Evolutionary conservation across 2,113 vertebrate genomes (phyloP).

Genomic region (Dromiciops gliroides): DNA sequence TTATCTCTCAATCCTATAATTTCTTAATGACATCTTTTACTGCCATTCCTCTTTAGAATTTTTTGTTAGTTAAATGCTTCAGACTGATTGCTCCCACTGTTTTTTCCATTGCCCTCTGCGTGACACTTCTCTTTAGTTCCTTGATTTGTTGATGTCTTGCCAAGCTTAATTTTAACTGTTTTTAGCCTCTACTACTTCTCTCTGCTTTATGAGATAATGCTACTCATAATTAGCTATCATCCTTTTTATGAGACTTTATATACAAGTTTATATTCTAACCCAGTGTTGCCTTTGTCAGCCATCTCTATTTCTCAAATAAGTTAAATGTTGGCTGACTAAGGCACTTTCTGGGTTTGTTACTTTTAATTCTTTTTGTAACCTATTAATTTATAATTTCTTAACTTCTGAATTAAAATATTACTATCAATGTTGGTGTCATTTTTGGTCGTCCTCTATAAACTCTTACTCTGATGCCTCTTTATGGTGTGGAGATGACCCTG

Average conservation of each 20-base stretch:
- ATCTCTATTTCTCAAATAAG: not conserved
- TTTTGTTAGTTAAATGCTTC: not conserved
- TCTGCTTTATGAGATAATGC: not conserved
- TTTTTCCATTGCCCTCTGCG: not conserved
- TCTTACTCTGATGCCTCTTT: not conserved
- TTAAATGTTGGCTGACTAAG: not conserved
- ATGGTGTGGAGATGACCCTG: not conserved
- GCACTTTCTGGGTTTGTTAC: not conserved
- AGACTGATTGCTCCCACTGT: not conserved
- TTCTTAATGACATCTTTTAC: not conserved
- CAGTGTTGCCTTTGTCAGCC: not conserved
- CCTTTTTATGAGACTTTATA: not conserved
- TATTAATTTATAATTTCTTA: not conserved
- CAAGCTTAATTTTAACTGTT: not conserved
- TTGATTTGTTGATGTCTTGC: not conserved
- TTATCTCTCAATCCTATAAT: not conserved
- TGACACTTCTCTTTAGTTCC: not conserved
- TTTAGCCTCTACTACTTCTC: not conserved
- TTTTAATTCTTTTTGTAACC: not conserved
- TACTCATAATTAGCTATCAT: not conserved
- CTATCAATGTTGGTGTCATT: not conserved
- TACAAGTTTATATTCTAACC: not conserved
- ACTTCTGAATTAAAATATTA: not conserved
- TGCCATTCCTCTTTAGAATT: not conserved
- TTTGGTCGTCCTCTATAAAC: not conserved